Evolutionary conservation across 2,797 vertebrate genomes (phyloP), one percentile per base, ranked within the genome.

Genomic region (Acomys russatus): DNA sequence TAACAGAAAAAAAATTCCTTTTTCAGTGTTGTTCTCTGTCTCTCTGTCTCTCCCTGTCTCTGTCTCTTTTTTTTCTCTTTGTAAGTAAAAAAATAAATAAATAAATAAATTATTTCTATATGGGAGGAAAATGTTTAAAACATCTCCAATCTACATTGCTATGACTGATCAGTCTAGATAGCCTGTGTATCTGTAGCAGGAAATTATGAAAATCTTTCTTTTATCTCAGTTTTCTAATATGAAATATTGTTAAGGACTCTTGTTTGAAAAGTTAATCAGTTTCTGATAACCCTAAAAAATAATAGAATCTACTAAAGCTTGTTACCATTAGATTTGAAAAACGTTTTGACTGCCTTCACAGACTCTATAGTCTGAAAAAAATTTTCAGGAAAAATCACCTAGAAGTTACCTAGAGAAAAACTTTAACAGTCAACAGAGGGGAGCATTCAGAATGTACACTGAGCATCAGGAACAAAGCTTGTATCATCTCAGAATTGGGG

Each of bases 311-410:
- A 63, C 2, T 77, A 1, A 28, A 68, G 80, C 73, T 92, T 89
- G 59, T 80, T 92, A 88, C 23, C 28, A n/a, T 22, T 56, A 35
- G 78, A 76, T 82, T 94, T 25, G 71, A 79, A 88, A 74, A 90
- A 51, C 51, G 3, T 23, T n/a, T 4, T 59, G 70, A 10, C 4
- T 87, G n/a, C 23, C 18, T n/a, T 51, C 66, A 68, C 5, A 68
- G 44, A 68, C 38, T n/a, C 18, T 22, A 15, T 51, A n/a, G 10
- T 23, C 49, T 79, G 10, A 59, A 59, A 59, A 59, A 59, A 59
- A 51, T n/a, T 91, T 33, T 68, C 61, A 68, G 68, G 64, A 68
- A 68, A 70, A 85, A 54, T 11, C 30, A 33, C 17, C 5, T 85
- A 91, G 59, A 73, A 78, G 92, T 73, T 59, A 38, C 54, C n/a